These are phyloP conservation scores for Halictus rubicundus DNA, from an alignment of 1,140 invertebrate genomes.

Conservation along the genomic window DNA sequence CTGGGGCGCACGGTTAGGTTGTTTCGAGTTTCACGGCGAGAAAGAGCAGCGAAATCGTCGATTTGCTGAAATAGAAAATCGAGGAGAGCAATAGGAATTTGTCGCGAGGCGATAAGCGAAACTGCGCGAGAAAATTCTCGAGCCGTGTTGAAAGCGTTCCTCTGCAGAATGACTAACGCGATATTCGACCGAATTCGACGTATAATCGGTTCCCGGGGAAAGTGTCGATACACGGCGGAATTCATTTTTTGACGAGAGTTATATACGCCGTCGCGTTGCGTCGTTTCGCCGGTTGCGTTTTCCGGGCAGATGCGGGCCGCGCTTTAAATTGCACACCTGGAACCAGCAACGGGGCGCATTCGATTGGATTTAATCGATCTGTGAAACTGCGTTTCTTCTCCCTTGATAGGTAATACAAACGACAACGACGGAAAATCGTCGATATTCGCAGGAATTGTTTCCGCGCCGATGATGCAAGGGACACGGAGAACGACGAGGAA, in stretches of 20 bases:
- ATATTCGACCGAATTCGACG: conserved; percentile 13
- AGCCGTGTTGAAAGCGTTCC: not conserved
- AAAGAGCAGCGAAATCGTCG: no score
- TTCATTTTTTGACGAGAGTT: conserved; percentile 20
- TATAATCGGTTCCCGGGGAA: conserved; percentile 9
- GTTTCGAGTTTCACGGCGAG: no score
- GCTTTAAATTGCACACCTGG: conserved; percentile 23
- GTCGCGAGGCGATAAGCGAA: not conserved
- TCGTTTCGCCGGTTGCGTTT: conserved; percentile 1
- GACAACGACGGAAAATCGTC: conserved; percentile 38
- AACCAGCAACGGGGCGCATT: not conserved
- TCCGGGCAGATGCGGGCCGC: not conserved
- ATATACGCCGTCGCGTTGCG: not conserved
- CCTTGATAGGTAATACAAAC: conserved; percentile 40
- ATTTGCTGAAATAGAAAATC: not conserved
- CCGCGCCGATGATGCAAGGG: conserved; percentile 17
- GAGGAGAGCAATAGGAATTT: no score
- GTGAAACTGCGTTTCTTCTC: conserved; percentile 26
- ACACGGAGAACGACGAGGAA: conserved; percentile 28
- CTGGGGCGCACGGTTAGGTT: no score
- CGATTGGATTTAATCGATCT: conserved; percentile 48
- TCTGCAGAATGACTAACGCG: not conserved
- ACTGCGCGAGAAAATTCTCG: not conserved
- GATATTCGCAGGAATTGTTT: conserved; percentile 49
- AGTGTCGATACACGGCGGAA: conserved; percentile 16